A percentile compares a stretch with the other conserved stretches of the same genome.
Evolutionary conservation across 2,113 vertebrate species (phyloP).

Genomic region (Tapirus terrestris): DNA sequence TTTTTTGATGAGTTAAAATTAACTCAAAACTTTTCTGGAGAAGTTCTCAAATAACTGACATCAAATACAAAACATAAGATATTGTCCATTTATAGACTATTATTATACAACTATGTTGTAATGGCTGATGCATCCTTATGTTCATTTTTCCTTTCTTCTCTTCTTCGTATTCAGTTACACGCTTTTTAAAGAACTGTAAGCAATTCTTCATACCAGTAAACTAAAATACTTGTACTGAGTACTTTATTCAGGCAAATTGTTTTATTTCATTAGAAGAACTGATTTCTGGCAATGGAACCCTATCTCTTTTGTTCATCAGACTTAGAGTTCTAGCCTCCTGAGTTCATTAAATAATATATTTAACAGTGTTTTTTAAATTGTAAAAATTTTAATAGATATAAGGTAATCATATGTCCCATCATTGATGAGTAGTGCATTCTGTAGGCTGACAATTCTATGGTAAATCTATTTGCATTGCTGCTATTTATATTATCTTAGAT

Average conservation of each 20-base stretch:
- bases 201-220: background rate
- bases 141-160: background rate
- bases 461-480: background rate
- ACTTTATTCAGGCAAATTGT: background rate
- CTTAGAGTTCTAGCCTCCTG: background rate
- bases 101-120: background rate
- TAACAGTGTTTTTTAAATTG: background rate
- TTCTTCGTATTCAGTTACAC: background rate
- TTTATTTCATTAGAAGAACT: background rate
- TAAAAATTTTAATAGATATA: background rate
- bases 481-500: background rate
- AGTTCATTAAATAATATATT: background rate
- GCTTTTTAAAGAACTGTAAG: background rate
- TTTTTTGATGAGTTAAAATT: background rate
- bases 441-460: background rate
- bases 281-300: background rate
- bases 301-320: background rate
- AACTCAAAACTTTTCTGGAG: background rate
- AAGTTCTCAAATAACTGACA: background rate
- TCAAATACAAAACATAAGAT: background rate
- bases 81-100: background rate
- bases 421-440: background rate
- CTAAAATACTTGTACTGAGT: background rate
- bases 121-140: background rate
- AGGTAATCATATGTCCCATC: background rate